Evolutionary conservation across 2,113 vertebrate species (phyloP).

Genomic region (Ochotona curzoniae): DNA sequence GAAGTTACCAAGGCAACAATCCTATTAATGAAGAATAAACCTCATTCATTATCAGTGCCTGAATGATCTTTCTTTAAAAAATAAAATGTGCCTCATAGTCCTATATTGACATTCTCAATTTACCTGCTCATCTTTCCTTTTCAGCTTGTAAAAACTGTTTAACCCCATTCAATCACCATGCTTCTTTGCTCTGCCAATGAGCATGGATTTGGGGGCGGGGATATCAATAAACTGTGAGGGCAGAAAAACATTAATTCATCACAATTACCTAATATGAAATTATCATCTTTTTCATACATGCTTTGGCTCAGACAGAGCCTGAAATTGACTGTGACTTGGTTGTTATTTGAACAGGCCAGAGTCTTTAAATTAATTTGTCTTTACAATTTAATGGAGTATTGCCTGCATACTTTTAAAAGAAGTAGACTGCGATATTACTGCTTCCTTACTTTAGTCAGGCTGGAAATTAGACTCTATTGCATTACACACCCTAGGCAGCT

Average conservation of each 20-base stretch:
- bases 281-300: slow-evolving; percentile 63
- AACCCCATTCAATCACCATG: slow-evolving; percentile 33
- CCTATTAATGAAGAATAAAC: slow-evolving; percentile 77
- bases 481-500: neutral
- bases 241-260: slow-evolving; percentile 72
- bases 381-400: slow-evolving; percentile 64
- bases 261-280: slow-evolving; percentile 73
- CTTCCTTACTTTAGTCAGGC: slow-evolving; percentile 55
- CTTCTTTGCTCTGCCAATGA: slow-evolving; percentile 38
- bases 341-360: slow-evolving; percentile 45
- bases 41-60: slow-evolving; percentile 73
- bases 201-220: neutral
- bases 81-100: slow-evolving; percentile 46
- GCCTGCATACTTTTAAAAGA: slow-evolving; percentile 67
- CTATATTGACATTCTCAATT: slow-evolving; percentile 45
- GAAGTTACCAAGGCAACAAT: slow-evolving; percentile 75
- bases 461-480: slow-evolving; percentile 61
- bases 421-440: slow-evolving; percentile 64
- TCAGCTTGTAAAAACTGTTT: slow-evolving; percentile 30
- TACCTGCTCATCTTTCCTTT: slow-evolving; percentile 49
- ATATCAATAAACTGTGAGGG: slow-evolving; percentile 36
- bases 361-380: slow-evolving; percentile 76
- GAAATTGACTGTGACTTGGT: slow-evolving; percentile 47
- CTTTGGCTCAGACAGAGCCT: slow-evolving; percentile 56
- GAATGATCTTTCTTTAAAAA: slow-evolving; percentile 28